These are phyloP conservation scores for Heliocidaris erythrogramma DNA, from an alignment of 35 echinoderm and acorn worm species.

Conservation along the genomic window DNA sequence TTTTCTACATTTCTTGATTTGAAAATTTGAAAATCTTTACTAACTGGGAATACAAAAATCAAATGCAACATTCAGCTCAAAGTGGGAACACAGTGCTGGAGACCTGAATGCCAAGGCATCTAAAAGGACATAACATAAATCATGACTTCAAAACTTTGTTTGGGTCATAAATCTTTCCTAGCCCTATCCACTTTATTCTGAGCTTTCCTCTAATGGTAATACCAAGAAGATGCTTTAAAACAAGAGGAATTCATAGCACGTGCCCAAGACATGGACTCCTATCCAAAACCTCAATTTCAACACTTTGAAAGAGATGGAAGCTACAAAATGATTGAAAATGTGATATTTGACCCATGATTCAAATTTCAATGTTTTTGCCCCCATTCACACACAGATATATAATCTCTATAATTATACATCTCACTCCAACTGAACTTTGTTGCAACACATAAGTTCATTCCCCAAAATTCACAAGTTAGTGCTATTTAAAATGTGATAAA, in stretches of 20 bases:
- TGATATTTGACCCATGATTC: background rate
- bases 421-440: no score
- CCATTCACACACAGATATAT: no score
- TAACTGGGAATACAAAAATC: no score
- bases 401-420: no score
- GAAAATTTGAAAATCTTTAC: no score
- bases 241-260: background rate
- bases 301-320: background rate
- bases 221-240: background rate
- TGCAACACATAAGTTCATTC: no score
- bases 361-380: no score
- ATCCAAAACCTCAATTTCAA: background rate
- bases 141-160: background rate
- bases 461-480: no score
- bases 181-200: background rate
- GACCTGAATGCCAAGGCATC: background rate
- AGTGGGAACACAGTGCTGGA: background rate
- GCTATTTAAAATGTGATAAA: no score
- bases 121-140: conserved; percentile 14
- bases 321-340: background rate
- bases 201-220: background rate
- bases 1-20: background rate
- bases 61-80: background rate
- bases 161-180: background rate
- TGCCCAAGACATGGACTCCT: background rate